phyloP scores from a whole-genome alignment of 1,140 invertebrate genomes.

The Drosophila quadrilineata region DNA sequence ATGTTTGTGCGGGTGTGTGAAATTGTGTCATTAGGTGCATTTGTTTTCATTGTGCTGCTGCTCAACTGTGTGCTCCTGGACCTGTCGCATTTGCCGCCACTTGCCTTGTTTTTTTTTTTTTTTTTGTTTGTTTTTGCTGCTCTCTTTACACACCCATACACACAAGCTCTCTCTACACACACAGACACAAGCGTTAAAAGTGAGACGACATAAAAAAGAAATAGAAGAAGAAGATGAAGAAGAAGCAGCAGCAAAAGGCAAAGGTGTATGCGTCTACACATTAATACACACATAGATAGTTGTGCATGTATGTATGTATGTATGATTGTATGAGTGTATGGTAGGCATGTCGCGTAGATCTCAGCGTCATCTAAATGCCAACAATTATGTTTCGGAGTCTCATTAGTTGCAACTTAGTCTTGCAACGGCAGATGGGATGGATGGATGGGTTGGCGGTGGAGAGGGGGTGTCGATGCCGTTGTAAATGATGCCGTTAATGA shows the following conservation, averaged over 20 bases:
- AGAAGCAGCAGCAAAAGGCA: too few relatives aligned
- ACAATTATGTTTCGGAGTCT: conserved; percentile 79
- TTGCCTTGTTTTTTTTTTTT: conserved; percentile 53
- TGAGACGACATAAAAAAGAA: neutral
- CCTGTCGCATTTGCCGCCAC: conserved; percentile 43
- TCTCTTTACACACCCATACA: too few relatives aligned
- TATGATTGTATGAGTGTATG: conserved; percentile 4
- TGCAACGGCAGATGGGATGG: conserved; percentile 51
- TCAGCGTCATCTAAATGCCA: conserved; percentile 60
- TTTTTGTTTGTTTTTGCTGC: conserved; percentile 63
- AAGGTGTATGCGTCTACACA: conserved; percentile 1
- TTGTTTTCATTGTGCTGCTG: conserved; percentile 73
- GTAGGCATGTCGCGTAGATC: conserved; percentile 36
- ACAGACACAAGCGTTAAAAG: too few relatives aligned
- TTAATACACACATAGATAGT: neutral
- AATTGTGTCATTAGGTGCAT: conserved; percentile 80
- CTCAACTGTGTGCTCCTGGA: conserved; percentile 9
- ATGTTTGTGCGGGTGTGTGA: conserved; percentile 42
- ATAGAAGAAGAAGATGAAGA: too few relatives aligned
- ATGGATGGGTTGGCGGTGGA: neutral
- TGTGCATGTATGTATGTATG: conserved; percentile 15
- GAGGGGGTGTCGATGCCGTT: conserved; percentile 29
- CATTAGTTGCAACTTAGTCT: conserved; percentile 76
- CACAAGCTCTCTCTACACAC: too few relatives aligned
- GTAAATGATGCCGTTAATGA: conserved; percentile 77